Percentiles rank a stretch among this genome's conserved stretches.
Conservation (phyloP, 2,797 vertebrate genomes). For the Lerista edwardsae region DNA sequence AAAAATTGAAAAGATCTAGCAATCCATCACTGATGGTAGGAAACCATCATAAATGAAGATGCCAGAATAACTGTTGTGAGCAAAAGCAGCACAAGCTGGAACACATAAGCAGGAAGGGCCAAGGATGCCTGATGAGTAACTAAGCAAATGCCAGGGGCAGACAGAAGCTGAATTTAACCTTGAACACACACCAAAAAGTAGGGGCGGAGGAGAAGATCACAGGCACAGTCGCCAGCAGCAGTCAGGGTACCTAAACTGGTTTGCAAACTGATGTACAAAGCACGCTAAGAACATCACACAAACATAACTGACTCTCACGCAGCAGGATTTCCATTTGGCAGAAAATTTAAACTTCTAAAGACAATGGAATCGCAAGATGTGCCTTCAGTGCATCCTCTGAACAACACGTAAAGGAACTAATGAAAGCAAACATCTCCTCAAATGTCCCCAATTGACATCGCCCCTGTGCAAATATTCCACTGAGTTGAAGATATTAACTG, state of each 20-base stretch:
- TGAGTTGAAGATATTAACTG: background rate
- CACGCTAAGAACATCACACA: background rate
- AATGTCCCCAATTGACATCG: background rate
- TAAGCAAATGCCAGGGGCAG: conserved; percentile 5
- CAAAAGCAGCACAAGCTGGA: conserved; percentile 15
- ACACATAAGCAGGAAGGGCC: conserved; percentile 4
- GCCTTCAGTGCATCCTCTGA: background rate
- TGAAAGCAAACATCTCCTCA: background rate
- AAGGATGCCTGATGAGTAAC: background rate
- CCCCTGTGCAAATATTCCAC: background rate
- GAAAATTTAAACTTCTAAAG: background rate
- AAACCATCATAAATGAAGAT: conserved; percentile 26
- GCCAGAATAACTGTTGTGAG: background rate
- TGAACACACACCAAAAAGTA: background rate
- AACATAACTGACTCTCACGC: background rate
- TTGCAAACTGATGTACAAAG: conserved; percentile 1
- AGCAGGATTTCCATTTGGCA: background rate
- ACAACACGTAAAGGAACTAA: background rate
- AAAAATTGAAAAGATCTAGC: conserved; percentile 11
- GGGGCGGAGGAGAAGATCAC: background rate
- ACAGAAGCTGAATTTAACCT: background rate
- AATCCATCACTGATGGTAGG: background rate
- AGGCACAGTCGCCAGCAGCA: background rate
- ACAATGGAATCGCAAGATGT: background rate
- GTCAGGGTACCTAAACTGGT: background rate